These are phyloP conservation scores for Euglossa dilemma DNA, from an alignment of 1,140 invertebrate species.

Conservation along the genomic window DNA sequence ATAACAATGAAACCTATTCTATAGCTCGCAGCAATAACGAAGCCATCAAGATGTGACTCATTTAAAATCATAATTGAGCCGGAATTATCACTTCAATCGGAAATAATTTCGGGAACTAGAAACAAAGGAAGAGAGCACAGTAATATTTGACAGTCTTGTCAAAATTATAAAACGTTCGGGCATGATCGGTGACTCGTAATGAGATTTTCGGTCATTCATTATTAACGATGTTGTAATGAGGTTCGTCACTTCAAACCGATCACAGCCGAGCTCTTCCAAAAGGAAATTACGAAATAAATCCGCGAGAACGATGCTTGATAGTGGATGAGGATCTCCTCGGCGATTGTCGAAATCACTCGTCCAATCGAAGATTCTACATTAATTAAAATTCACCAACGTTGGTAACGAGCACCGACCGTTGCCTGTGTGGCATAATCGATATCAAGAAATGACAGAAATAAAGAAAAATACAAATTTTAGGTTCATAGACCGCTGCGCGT, in stretches of 20 bases:
- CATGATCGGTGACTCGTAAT: background rate
- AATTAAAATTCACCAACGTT: background rate
- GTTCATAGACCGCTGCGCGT: background rate
- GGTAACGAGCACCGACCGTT: background rate
- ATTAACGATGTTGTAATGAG: background rate
- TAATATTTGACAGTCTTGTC: background rate
- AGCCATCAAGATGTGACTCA: background rate
- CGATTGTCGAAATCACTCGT: background rate
- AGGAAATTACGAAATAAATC: slow-evolving; percentile 7
- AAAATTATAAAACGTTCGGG: background rate
- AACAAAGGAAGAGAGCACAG: background rate
- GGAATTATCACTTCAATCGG: background rate
- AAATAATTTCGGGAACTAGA: background rate
- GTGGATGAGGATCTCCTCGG: background rate
- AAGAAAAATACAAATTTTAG: background rate
- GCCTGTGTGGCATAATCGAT: background rate
- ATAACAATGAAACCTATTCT: background rate
- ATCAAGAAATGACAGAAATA: background rate
- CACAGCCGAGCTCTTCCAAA: background rate
- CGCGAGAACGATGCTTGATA: background rate
- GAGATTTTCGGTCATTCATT: background rate
- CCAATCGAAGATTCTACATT: background rate
- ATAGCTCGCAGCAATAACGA: background rate
- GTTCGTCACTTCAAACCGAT: background rate
- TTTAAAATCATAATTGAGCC: background rate